Evolutionary conservation across 2,113 vertebrate species (phyloP).

Genomic region (Pterocles orientalis): DNA sequence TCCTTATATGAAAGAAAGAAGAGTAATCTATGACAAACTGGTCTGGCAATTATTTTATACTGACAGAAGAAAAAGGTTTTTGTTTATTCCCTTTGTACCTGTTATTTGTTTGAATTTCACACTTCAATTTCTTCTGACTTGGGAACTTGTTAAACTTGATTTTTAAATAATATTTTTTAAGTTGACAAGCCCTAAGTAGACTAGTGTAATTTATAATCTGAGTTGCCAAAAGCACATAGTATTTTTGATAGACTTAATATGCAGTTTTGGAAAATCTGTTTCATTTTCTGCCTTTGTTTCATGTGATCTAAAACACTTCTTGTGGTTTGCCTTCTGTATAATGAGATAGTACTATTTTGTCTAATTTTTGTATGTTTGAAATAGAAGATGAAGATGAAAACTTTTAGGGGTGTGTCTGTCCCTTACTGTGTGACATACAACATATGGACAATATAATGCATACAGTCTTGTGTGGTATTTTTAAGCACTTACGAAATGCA

Average conservation of each 20-base stretch:
- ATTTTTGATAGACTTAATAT: neutral
- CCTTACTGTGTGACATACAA: neutral
- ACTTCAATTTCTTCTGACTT: neutral
- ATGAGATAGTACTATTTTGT: neutral
- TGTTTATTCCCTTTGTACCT: neutral
- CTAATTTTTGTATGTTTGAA: neutral
- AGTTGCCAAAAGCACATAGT: neutral
- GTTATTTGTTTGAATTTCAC: neutral
- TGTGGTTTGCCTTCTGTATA: neutral
- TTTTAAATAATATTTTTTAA: neutral
- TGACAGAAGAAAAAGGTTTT: neutral
- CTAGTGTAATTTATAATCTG: neutral
- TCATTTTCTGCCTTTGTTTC: neutral
- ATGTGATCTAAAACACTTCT: neutral
- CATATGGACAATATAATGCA: neutral
- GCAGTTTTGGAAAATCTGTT: neutral
- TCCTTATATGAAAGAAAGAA: neutral
- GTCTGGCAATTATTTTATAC: neutral
- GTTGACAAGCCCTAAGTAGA: neutral
- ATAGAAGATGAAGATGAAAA: neutral
- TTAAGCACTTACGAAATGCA: neutral
- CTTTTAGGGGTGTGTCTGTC: neutral
- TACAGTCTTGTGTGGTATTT: neutral
- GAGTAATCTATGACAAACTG: slow-evolving; percentile 80
- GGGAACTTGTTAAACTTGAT: neutral